Conservation (phyloP, 2,113 vertebrate genomes). For the Sisor rabdophorus region DNA sequence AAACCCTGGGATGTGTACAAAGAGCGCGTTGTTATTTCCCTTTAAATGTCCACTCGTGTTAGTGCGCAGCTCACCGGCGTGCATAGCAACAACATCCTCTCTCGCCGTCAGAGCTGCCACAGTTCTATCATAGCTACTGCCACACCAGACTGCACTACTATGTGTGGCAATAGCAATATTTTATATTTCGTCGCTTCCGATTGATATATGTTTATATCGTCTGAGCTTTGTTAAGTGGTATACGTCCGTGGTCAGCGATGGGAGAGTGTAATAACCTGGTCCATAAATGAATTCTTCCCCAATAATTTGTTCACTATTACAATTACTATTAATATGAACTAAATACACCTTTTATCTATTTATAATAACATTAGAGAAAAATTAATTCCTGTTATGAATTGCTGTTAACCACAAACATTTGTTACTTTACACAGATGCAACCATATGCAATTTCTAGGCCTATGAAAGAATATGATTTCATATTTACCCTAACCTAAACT, state of each 20-base stretch:
- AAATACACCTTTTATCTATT: neutral
- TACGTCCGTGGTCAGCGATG: too few species aligned
- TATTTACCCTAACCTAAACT: too few species aligned
- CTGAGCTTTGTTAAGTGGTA: too few species aligned
- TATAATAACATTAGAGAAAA: neutral
- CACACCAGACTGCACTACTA: neutral
- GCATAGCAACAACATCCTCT: constrained; percentile 46
- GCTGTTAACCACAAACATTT: neutral
- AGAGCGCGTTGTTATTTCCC: constrained; percentile 48
- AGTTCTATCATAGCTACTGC: neutral
- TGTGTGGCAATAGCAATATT: neutral
- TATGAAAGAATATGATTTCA: too few species aligned
- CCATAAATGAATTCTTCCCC: neutral
- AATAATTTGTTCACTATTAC: neutral
- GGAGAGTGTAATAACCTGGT: neutral
- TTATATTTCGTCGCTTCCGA: neutral
- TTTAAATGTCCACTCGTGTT: constrained; percentile 47
- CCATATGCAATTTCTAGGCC: too few species aligned
- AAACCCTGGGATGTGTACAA: constrained; percentile 40
- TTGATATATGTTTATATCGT: neutral
- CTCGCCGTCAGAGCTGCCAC: neutral
- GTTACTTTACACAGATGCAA: neutral
- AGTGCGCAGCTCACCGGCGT: constrained; percentile 42
- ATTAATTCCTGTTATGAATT: neutral
- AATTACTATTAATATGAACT: neutral